These are phyloP conservation scores for Sphecodes monilicornis DNA, from an alignment of 2,888 invertebrate species.

Conservation along the genomic window DNA sequence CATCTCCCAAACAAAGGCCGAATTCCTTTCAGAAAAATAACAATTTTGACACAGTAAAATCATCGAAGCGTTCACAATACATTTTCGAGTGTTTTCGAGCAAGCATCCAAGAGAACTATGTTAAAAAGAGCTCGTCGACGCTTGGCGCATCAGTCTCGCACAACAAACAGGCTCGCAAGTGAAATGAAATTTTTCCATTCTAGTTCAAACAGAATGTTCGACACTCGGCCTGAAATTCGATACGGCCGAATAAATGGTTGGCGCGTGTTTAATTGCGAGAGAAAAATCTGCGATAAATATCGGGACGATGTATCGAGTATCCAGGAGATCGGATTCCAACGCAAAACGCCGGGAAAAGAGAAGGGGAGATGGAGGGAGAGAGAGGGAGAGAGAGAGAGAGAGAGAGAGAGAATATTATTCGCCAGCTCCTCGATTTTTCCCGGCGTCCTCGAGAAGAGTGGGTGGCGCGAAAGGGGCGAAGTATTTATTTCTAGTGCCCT, in stretches of 20 bases:
- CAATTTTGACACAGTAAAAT: neutral
- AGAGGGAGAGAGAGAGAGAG: neutral
- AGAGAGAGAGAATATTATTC: conserved; percentile 12
- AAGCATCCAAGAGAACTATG: no score
- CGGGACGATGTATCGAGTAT: neutral
- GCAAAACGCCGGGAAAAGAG: neutral
- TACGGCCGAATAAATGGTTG: neutral
- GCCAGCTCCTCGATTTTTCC: neutral
- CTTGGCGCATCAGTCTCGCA: neutral
- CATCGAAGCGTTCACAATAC: neutral
- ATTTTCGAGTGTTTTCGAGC: neutral
- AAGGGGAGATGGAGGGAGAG: neutral
- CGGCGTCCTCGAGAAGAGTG: conserved; percentile 47
- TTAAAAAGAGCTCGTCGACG: neutral
- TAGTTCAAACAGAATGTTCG: neutral
- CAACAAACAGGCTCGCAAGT: neutral
- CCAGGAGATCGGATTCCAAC: neutral
- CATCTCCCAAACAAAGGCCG: neutral
- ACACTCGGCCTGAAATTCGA: neutral
- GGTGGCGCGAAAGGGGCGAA: conserved; percentile 40
- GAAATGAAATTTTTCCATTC: neutral
- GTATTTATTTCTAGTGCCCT: conserved; percentile 60
- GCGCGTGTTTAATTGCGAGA: neutral
- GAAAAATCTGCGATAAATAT: neutral
- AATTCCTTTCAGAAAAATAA: neutral